phyloP scores from a whole-genome alignment of 2,888 invertebrate species.

The Criorhina ranunculi region DNA sequence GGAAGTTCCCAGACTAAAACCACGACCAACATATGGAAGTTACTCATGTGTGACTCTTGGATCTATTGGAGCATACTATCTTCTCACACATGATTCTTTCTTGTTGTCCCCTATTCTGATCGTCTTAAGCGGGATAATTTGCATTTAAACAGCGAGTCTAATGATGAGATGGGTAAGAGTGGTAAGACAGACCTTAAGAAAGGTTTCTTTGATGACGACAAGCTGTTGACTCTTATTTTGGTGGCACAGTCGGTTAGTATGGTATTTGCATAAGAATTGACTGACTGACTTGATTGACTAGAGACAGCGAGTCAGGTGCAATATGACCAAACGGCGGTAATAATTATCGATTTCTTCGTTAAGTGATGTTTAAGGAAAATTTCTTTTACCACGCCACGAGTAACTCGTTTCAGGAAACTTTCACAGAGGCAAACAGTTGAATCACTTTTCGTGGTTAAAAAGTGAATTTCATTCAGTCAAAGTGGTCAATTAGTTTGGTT shows the following conservation, averaged over 20 bases:
- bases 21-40: constrained; percentile 55
- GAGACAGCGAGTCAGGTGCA: background rate
- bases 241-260: constrained; percentile 3
- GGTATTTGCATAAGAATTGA: constrained; percentile 2
- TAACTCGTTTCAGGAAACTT: constrained; percentile 17
- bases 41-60: constrained; percentile 64
- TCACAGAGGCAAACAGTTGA: constrained; percentile 11
- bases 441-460: constrained; percentile 16
- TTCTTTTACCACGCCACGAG: background rate
- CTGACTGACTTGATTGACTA: background rate
- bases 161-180: constrained; percentile 28
- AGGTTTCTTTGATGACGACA: constrained; percentile 1
- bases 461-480: constrained; percentile 9
- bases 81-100: constrained; percentile 61
- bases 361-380: constrained; percentile 23
- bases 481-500: no score
- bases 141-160: constrained; percentile 42
- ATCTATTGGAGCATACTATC: constrained; percentile 66
- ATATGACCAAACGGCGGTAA: constrained; percentile 5
- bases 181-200: background rate
- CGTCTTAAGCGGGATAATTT: constrained; percentile 32
- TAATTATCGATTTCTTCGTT: constrained; percentile 23
- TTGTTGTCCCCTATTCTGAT: background rate
- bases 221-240: background rate
- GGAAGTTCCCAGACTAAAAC: constrained; percentile 66